phyloP scores from a whole-genome alignment of 92 coral and sea anemone genomes.

The Phenganax subtilis region DNA sequence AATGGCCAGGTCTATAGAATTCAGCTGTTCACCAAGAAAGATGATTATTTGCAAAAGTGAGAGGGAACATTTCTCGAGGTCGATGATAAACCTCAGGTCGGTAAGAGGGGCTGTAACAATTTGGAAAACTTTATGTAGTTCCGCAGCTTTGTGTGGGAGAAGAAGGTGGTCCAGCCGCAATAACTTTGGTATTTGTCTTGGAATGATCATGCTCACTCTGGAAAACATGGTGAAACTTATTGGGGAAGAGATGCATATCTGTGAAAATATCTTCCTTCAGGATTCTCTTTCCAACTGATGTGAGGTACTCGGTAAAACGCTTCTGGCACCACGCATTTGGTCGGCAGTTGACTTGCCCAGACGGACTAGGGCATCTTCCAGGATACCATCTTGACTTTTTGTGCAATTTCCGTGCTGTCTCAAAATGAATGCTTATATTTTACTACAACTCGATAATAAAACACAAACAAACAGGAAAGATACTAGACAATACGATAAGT shows the following conservation, averaged over 20 bases:
- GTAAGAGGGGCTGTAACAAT: conserved; percentile 27
- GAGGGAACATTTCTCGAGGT: conserved; percentile 32
- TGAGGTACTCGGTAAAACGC: conserved; percentile 45
- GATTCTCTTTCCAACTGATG: conserved; percentile 52
- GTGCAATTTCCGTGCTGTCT: no score
- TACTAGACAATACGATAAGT: no score
- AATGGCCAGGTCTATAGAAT: neutral
- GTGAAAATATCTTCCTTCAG: conserved; percentile 33
- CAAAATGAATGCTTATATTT: no score
- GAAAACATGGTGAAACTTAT: conserved; percentile 18
- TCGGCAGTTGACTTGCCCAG: conserved; percentile 53
- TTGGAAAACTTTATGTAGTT: conserved; percentile 20
- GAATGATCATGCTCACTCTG: conserved; percentile 28
- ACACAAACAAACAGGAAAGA: no score
- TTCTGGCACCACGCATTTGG: conserved; percentile 60
- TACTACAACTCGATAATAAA: no score
- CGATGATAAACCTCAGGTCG: conserved; percentile 35
- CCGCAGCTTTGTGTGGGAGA: conserved; percentile 16
- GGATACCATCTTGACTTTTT: no score
- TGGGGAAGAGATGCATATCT: conserved; percentile 27
- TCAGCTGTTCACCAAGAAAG: conserved; percentile 5
- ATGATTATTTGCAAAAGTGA: conserved; percentile 37
- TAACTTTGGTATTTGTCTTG: conserved; percentile 21
- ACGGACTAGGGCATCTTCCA: conserved; percentile 53
- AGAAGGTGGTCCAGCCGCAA: conserved; percentile 33